Conservation (phyloP, 2,888 invertebrate species). For the Calliopum simillimum region DNA sequence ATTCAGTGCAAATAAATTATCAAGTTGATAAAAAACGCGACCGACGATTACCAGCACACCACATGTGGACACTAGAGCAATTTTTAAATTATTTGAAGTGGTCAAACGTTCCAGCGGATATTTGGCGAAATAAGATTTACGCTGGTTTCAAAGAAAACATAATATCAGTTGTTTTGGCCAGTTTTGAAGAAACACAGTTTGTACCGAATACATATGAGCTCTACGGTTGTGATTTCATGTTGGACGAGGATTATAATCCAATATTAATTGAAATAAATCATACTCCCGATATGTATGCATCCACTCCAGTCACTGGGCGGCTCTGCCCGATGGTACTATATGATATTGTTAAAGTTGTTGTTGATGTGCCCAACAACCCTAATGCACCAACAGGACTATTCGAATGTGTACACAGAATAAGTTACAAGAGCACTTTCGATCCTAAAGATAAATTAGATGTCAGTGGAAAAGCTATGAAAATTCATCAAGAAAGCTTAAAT, state of each 20-base stretch:
- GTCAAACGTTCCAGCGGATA: too few species aligned
- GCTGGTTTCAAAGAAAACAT: too few species aligned
- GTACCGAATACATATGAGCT: conserved; percentile 85
- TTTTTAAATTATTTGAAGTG: conserved; percentile 47
- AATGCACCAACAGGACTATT: conserved; percentile 71
- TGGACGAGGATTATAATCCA: too few species aligned
- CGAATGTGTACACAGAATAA: conserved; percentile 68
- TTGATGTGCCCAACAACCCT: conserved; percentile 58
- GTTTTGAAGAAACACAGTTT: conserved; percentile 77
- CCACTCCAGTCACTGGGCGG: conserved; percentile 83
- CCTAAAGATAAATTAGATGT: conserved; percentile 38
- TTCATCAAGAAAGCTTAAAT: too few species aligned
- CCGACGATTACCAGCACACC: conserved; percentile 75
- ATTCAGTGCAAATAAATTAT: conserved; percentile 85
- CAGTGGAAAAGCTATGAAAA: too few species aligned
- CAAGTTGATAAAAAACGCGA: conserved; percentile 66
- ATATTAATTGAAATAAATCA: conserved; percentile 95
- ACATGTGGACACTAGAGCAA: conserved; percentile 85
- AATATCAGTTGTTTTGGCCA: conserved; percentile 79
- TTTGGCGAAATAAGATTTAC: too few species aligned
- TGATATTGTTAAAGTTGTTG: conserved; percentile 82
- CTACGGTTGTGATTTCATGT: conserved; percentile 92
- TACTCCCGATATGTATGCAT: conserved; percentile 83
- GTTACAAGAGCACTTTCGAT: conserved; percentile 43
- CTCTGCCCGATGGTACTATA: too few species aligned